Conservation (phyloP, 2,888 invertebrate species). For the Scaptomyza reducta region DNA sequence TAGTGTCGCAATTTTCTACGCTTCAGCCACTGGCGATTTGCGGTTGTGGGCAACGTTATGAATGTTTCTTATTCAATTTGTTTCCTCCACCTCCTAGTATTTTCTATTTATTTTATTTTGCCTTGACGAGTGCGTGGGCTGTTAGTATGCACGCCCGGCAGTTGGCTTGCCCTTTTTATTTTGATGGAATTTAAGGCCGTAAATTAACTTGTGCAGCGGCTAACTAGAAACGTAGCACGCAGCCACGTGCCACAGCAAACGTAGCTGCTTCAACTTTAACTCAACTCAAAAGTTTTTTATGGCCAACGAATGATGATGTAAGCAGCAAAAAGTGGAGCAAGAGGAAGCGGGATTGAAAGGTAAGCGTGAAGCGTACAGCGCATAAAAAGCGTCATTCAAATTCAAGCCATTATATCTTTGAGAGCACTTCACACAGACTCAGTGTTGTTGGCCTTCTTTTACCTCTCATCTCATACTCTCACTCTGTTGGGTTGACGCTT, state of each 20-base stretch:
- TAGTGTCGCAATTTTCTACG: slow-evolving; percentile 63
- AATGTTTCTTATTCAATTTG: slow-evolving; percentile 69
- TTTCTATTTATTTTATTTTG: slow-evolving; percentile 17
- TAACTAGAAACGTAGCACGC: slow-evolving; percentile 55
- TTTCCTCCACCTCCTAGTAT: slow-evolving; percentile 9
- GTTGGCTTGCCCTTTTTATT: slow-evolving; percentile 14
- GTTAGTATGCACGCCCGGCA: slow-evolving; percentile 17
- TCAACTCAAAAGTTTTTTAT: slow-evolving; percentile 62
- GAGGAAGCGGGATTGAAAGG: neutral
- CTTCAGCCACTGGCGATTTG: slow-evolving; percentile 44
- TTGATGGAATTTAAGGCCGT: slow-evolving; percentile 32
- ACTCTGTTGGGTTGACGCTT: slow-evolving; percentile 15
- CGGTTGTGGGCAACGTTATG: slow-evolving; percentile 39
- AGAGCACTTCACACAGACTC: slow-evolving; percentile 24
- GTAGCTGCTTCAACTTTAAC: slow-evolving; percentile 57
- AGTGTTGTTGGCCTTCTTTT: neutral
- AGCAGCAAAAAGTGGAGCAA: slow-evolving; percentile 7
- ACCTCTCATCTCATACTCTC: neutral
- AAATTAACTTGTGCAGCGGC: slow-evolving; percentile 52
- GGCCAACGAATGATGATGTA: slow-evolving; percentile 46
- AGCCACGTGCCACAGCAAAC: slow-evolving; percentile 38
- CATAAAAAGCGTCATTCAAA: slow-evolving; percentile 70
- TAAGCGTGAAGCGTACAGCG: slow-evolving; percentile 13
- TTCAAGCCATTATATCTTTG: slow-evolving; percentile 62
- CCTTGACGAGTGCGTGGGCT: slow-evolving; percentile 25